Conservation (phyloP, 2,797 vertebrate genomes). For the Coluber constrictor region DNA sequence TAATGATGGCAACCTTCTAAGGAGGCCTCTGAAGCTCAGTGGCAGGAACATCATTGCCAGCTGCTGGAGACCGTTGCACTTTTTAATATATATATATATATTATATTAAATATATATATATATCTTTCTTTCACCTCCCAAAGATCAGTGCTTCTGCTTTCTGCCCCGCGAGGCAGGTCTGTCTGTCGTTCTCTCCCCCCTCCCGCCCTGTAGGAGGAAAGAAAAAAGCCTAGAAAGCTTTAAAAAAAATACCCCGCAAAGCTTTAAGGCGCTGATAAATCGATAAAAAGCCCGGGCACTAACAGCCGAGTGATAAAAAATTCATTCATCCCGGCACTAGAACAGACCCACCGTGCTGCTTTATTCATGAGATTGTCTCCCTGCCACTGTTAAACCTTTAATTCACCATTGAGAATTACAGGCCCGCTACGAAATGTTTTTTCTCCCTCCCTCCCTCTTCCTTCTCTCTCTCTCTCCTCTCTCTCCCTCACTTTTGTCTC, state of each 20-base stretch:
- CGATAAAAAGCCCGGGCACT: conserved; percentile 41
- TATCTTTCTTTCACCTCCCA: background rate
- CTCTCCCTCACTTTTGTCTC: too few species aligned
- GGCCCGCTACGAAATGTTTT: conserved; percentile 10
- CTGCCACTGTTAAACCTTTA: conserved; percentile 17
- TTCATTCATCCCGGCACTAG: conserved; percentile 39
- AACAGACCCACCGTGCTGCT: conserved; percentile 32
- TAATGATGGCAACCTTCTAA: background rate
- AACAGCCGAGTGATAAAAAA: conserved; percentile 56
- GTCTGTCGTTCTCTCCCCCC: background rate
- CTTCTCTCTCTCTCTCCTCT: too few species aligned
- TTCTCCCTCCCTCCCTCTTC: background rate
- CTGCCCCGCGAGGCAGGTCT: too few species aligned
- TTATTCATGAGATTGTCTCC: conserved; percentile 40
- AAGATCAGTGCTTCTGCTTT: background rate
- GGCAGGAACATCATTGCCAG: background rate
- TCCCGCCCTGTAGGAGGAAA: background rate
- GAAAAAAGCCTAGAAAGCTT: conserved; percentile 10
- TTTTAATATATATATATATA: too few species aligned
- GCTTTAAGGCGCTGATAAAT: conserved; percentile 46
- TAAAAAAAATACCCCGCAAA: background rate
- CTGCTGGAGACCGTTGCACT: background rate
- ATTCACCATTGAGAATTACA: conserved; percentile 32
- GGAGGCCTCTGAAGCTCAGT: background rate
- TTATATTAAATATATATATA: too few species aligned